Conservation (phyloP, 2,888 invertebrate genomes). For the Empis livida region DNA sequence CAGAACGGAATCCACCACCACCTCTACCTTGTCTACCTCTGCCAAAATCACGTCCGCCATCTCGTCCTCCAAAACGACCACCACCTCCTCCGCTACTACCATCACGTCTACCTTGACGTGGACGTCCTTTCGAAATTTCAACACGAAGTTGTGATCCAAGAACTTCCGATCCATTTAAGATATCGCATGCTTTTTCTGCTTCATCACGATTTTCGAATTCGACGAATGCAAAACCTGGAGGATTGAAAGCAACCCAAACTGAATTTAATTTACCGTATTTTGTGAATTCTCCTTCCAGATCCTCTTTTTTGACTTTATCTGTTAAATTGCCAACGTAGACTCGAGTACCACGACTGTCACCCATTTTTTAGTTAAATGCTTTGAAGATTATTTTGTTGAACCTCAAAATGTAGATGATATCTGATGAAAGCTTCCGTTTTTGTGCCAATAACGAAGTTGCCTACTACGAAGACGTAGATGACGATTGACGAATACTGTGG, state of each 20-base stretch:
- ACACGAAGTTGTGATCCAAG: constrained; percentile 78
- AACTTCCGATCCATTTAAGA: constrained; percentile 76
- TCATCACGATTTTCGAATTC: constrained; percentile 82
- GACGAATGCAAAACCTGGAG: constrained; percentile 88
- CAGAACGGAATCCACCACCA: constrained; percentile 26
- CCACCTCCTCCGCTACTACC: constrained; percentile 22
- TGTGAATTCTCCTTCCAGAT: constrained; percentile 79
- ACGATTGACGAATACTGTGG: too few relatives aligned
- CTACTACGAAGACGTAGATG: too few relatives aligned
- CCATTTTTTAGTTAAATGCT: constrained; percentile 23
- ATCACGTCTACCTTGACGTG: constrained; percentile 20
- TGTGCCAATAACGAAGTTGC: too few relatives aligned
- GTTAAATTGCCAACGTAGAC: constrained; percentile 84
- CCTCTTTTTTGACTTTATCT: constrained; percentile 83
- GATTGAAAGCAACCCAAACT: constrained; percentile 86
- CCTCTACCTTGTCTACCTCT: constrained; percentile 44
- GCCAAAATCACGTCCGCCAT: constrained; percentile 37
- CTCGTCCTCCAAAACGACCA: constrained; percentile 37
- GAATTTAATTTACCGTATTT: constrained; percentile 86
- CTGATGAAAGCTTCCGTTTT: too few relatives aligned
- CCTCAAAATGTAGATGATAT: too few relatives aligned
- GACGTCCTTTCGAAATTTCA: constrained; percentile 72
- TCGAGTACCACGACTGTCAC: constrained; percentile 43
- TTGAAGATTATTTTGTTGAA: too few relatives aligned
- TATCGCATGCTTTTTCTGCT: constrained; percentile 68